Evolutionary conservation across 2,888 invertebrate species (phyloP).

Genomic region (Dolomedes plantarius): DNA sequence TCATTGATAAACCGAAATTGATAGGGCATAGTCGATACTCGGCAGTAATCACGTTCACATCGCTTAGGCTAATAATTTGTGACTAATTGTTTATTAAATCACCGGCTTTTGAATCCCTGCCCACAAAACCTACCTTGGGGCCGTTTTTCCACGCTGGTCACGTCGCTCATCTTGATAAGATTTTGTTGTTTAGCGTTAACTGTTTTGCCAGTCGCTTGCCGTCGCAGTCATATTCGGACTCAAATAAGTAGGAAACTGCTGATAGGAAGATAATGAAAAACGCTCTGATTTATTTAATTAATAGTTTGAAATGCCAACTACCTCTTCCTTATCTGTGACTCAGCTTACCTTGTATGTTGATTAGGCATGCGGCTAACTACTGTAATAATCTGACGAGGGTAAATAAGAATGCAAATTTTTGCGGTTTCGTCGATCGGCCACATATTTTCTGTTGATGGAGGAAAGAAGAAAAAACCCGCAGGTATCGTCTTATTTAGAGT

Average conservation of each 20-base stretch:
- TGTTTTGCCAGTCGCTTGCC: not conserved
- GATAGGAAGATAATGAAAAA: not conserved
- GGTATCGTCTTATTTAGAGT: too few species aligned
- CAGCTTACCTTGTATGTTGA: too few species aligned
- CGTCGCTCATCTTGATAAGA: not conserved
- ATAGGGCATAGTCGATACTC: not conserved
- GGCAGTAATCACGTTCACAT: not conserved
- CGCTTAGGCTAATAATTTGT: not conserved
- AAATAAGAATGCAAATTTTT: too few species aligned
- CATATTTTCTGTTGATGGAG: too few species aligned
- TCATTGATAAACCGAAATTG: not conserved
- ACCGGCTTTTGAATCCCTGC: not conserved
- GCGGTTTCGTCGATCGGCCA: too few species aligned
- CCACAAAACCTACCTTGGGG: not conserved
- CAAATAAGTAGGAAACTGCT: not conserved
- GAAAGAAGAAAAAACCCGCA: too few species aligned
- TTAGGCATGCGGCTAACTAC: too few species aligned
- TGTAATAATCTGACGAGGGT: too few species aligned
- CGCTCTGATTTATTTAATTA: not conserved
- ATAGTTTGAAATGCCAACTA: not conserved
- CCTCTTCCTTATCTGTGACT: too few species aligned
- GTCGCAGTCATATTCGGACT: not conserved
- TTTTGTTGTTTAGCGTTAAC: not conserved
- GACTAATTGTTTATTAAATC: slow-evolving; percentile 14
- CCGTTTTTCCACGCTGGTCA: not conserved